Base-by-base conservation (phyloP, 1,140 invertebrate genomes). In the Drosophila pseudoananassae region DNA sequence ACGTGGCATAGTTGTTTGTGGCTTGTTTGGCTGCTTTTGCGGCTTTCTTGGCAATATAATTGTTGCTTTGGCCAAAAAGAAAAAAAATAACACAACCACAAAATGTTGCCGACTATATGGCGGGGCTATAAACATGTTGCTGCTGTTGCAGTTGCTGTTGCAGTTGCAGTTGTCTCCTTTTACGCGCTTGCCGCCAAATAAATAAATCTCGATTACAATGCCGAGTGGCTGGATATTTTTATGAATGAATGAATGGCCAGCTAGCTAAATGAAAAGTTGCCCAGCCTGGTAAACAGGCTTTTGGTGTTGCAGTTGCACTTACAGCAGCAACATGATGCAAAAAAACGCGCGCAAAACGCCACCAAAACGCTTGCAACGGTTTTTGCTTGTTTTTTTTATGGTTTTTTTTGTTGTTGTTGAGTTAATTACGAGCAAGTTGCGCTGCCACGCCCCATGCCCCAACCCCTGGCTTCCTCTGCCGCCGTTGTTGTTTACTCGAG, bases 141-240 rank as follows among this genome's bases (percentile, higher is more conserved):
- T 46, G 17, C 10, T n/a, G 56, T 46, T 53, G 61, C 60, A 45
- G 23, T 38, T 38, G 31, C 54, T 60, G 53, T 52, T 64, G 50
- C 17, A 29, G 65, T 33, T 76, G 65, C 53, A 47, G 55, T 76
- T 76, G 81, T 63, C 82, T 87, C 83, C 78, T 82, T 87, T 88
- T 87, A 88, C 82, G 82, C 71, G 72, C 51, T 65, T 75, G 71
- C 71, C 65, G 82, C 78, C 68, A 88, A 88, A 87, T 85, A 87
- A 88, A 87, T 87, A 81, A 87, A 87, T 82, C 82, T 74, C 68
- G 68, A 52, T 69, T 74, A 75, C 71, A 75, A 75, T 75, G 53
- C 70, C 71, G 60, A 65, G 38, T 55, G 64, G 56, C 49, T 45
- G 64, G 66, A 45, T 43, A 50, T 87, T 85, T 87, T 85, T 87